Evolutionary conservation across 2,797 vertebrate genomes (phyloP).

Genomic region (Sebastes wilsoni): DNA sequence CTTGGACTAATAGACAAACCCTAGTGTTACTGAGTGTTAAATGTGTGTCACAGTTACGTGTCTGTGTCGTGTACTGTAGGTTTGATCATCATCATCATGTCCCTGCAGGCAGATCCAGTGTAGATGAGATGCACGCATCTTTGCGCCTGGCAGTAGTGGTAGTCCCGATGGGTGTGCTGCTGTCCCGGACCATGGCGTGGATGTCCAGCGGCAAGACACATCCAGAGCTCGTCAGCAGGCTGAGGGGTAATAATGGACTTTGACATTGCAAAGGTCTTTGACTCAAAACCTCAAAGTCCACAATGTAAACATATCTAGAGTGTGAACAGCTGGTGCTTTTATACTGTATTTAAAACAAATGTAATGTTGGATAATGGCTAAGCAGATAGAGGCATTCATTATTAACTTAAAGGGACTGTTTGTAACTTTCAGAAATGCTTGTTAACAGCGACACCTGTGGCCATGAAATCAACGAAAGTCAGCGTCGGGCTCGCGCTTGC

Average conservation of each 20-base stretch:
- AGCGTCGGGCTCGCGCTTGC: too few relatives aligned
- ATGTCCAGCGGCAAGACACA: conserved; percentile 91
- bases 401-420: too few relatives aligned
- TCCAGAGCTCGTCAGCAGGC: conserved; percentile 87
- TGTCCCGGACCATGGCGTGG: conserved; percentile 92
- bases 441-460: too few relatives aligned
- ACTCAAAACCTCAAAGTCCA: background rate
- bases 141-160: conserved; percentile 73
- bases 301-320: background rate
- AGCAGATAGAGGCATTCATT: too few relatives aligned
- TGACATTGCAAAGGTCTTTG: background rate
- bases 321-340: background rate
- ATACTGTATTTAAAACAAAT: background rate
- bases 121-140: conserved; percentile 81
- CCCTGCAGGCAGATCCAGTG: conserved; percentile 48
- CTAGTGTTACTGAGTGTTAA: background rate
- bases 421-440: too few relatives aligned
- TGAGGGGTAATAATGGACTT: conserved; percentile 81
- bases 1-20: background rate
- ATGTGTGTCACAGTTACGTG: background rate
- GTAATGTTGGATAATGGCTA: background rate
- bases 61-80: background rate
- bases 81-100: conserved; percentile 24
- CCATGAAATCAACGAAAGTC: too few relatives aligned
- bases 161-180: conserved; percentile 89